These are phyloP conservation scores for Gulo gulo DNA, from an alignment of 2,113 vertebrate genomes.

Conservation along the genomic window DNA sequence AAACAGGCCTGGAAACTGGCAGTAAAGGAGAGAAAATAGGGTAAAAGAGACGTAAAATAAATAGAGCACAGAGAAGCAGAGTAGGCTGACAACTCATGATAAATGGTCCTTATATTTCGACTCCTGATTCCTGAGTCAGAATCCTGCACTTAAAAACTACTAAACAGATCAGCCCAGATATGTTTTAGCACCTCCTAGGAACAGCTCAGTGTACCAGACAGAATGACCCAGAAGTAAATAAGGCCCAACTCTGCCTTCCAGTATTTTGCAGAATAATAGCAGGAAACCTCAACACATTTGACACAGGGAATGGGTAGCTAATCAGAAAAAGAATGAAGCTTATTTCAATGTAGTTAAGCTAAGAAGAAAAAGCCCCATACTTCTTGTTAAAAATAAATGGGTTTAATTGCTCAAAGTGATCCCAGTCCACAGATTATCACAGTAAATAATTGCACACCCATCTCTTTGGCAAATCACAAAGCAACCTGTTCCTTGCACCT, in stretches of 20 bases:
- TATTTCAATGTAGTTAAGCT: neutral
- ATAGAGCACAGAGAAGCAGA: conserved; percentile 32
- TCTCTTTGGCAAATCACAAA: conserved; percentile 31
- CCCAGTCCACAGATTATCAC: conserved; percentile 26
- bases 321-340: neutral
- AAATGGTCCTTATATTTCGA: conserved; percentile 42
- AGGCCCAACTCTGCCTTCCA: neutral
- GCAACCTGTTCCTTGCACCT: neutral
- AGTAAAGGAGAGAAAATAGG: neutral
- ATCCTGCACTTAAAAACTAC: neutral
- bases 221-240: neutral
- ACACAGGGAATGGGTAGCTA: conserved; percentile 4
- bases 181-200: neutral
- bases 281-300: conserved; percentile 33
- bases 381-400: conserved; percentile 32
- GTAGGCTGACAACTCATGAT: neutral
- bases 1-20: neutral
- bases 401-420: conserved; percentile 42
- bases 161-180: conserved; percentile 2
- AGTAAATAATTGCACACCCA: neutral
- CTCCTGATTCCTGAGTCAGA: conserved; percentile 18
- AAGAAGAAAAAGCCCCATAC: conserved; percentile 5
- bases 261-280: conserved; percentile 42
- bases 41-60: conserved; percentile 50
- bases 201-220: neutral